Percentiles rank a stretch among this genome's conserved stretches.
Evolutionary conservation across 2,797 vertebrate species (phyloP).

Genomic region (Enteromius radiatus): DNA sequence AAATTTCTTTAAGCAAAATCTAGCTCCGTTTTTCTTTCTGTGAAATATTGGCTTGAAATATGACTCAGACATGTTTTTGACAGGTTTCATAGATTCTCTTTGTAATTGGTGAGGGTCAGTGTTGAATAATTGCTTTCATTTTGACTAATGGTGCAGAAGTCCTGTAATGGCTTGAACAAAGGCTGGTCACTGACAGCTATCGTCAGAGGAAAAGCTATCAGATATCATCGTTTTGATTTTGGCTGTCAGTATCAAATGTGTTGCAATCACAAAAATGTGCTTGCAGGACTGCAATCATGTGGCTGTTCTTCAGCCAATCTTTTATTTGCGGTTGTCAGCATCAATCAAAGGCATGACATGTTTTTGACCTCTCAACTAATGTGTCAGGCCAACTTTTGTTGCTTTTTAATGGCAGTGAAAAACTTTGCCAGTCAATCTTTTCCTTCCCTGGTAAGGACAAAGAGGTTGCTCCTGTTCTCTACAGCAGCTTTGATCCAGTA

Average conservation of each 20-base stretch:
- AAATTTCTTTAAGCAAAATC: neutral
- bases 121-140: conserved; percentile 27
- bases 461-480: neutral
- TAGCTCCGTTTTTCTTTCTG: neutral
- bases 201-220: conserved; percentile 24
- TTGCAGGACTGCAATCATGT: conserved; percentile 11
- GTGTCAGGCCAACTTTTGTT: neutral
- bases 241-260: conserved; percentile 30
- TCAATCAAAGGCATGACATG: conserved; percentile 5
- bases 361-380: conserved; percentile 2
- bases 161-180: conserved; percentile 12
- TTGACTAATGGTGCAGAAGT: conserved; percentile 30
- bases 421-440: neutral
- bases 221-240: conserved; percentile 26
- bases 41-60: neutral
- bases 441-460: neutral
- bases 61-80: neutral
- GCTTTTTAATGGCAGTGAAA: neutral
- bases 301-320: conserved; percentile 1
- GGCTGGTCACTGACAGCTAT: neutral
- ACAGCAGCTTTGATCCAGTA: neutral
- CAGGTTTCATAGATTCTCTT: neutral
- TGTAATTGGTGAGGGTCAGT: conserved; percentile 18
- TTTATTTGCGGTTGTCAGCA: neutral
- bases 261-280: neutral